phyloP scores from a whole-genome alignment of 92 coral and sea anemone genomes.

The Parazoanthus swiftii region DNA sequence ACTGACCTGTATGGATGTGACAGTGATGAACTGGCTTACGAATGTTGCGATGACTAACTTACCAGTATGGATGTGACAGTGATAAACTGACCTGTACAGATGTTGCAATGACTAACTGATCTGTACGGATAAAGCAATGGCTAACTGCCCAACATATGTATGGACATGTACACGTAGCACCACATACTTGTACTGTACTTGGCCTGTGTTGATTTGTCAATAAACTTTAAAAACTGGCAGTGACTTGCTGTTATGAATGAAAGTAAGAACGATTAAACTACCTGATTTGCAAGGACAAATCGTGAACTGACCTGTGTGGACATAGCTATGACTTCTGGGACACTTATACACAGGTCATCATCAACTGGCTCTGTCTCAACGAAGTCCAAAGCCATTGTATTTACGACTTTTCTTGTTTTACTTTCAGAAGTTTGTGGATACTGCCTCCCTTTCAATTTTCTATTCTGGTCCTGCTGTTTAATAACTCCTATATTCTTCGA shows the following conservation, averaged over 20 bases:
- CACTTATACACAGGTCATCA: constrained; percentile 38
- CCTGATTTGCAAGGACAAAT: not conserved
- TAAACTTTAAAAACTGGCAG: not conserved
- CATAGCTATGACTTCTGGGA: constrained; percentile 29
- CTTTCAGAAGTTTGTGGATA: not conserved
- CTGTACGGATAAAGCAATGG: not conserved
- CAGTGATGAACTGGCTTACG: not conserved
- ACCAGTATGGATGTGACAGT: not conserved
- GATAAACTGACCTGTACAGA: not conserved
- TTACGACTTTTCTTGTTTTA: not conserved
- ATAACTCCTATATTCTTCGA: constrained; percentile 9
- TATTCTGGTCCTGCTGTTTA: constrained; percentile 1
- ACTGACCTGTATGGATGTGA: not conserved
- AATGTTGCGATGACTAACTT: not conserved
- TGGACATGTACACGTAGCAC: too few relatives aligned
- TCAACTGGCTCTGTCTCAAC: constrained; percentile 26
- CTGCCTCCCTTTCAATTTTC: not conserved
- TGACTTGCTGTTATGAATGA: too few relatives aligned
- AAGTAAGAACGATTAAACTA: too few relatives aligned
- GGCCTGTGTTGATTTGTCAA: not conserved
- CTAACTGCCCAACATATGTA: not conserved
- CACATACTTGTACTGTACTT: too few relatives aligned
- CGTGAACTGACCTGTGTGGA: constrained; percentile 10
- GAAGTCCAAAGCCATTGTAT: not conserved
- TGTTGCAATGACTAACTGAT: not conserved